phyloP scores from a whole-genome alignment of 2,113 vertebrate species.

The Bufo gargarizans region DNA sequence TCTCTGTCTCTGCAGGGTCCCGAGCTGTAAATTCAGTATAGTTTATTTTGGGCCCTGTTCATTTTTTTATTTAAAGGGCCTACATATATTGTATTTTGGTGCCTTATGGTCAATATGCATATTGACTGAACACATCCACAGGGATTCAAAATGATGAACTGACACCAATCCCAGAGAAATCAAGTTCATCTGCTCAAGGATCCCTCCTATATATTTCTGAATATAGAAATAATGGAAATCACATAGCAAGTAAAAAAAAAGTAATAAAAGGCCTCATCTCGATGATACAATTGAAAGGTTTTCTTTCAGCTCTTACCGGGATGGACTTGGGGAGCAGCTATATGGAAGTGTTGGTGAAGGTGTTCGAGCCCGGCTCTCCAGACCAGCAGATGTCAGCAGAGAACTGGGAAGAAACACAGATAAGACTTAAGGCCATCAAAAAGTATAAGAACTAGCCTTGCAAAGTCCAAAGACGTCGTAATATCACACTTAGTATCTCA shows the following conservation, averaged over 20 bases:
- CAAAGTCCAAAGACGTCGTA: background rate
- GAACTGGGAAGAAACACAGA: constrained; percentile 71
- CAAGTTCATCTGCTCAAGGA: background rate
- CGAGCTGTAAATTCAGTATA: background rate
- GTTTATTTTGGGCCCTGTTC: background rate
- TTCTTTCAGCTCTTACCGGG: constrained; percentile 75
- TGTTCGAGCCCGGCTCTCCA: constrained; percentile 80
- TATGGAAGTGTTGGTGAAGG: constrained; percentile 77
- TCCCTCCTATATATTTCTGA: no score
- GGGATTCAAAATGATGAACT: background rate
- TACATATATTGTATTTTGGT: background rate
- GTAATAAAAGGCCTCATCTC: background rate
- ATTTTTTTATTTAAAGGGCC: background rate
- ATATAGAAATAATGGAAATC: no score
- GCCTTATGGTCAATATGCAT: background rate
- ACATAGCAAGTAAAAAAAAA: background rate
- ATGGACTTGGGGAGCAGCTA: constrained; percentile 76
- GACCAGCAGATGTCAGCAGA: constrained; percentile 73
- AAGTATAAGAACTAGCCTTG: background rate
- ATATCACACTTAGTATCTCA: no score
- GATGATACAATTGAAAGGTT: background rate
- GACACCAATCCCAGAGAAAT: background rate
- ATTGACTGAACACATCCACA: background rate
- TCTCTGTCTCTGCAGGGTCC: background rate
- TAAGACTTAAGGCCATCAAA: background rate